These are phyloP conservation scores for Stenurella melanura DNA, from an alignment of 2,888 invertebrate species.

Conservation along the genomic window DNA sequence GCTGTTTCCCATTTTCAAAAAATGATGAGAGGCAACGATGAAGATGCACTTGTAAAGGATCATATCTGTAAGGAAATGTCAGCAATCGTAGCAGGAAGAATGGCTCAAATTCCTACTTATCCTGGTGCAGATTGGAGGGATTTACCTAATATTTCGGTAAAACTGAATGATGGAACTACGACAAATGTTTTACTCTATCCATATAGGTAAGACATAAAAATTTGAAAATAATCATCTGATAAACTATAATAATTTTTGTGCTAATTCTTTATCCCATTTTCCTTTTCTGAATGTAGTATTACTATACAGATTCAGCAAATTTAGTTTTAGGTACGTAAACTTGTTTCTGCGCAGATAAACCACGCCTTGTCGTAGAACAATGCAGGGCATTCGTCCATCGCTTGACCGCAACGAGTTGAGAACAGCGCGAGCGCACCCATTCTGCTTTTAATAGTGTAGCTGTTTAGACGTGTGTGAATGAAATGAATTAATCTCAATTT, in stretches of 20 bases:
- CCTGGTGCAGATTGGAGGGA: slow-evolving; percentile 92
- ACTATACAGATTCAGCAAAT: too few relatives aligned
- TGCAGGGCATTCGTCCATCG: too few relatives aligned
- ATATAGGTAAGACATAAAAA: slow-evolving; percentile 72
- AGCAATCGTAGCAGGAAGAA: slow-evolving; percentile 85
- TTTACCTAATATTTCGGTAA: slow-evolving; percentile 84
- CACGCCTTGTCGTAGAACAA: too few relatives aligned
- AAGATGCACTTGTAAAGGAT: slow-evolving; percentile 74
- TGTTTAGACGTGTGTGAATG: too few relatives aligned
- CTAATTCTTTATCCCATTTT: too few relatives aligned
- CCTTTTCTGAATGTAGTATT: background rate
- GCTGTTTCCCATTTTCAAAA: slow-evolving; percentile 86
- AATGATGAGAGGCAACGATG: slow-evolving; percentile 76
- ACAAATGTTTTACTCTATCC: slow-evolving; percentile 76
- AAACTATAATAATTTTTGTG: too few relatives aligned
- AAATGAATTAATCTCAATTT: too few relatives aligned
- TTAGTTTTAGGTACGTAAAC: too few relatives aligned
- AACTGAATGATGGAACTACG: slow-evolving; percentile 82
- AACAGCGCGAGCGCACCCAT: too few relatives aligned
- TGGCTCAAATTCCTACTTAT: slow-evolving; percentile 82
- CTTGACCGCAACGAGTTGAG: too few relatives aligned
- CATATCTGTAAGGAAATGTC: slow-evolving; percentile 92
- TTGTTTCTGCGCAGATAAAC: too few relatives aligned
- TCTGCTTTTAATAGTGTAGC: too few relatives aligned
- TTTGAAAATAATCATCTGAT: background rate